Evolutionary conservation across 2,797 vertebrate genomes (phyloP).

Genomic region (Helicolenus hilgendorfi): DNA sequence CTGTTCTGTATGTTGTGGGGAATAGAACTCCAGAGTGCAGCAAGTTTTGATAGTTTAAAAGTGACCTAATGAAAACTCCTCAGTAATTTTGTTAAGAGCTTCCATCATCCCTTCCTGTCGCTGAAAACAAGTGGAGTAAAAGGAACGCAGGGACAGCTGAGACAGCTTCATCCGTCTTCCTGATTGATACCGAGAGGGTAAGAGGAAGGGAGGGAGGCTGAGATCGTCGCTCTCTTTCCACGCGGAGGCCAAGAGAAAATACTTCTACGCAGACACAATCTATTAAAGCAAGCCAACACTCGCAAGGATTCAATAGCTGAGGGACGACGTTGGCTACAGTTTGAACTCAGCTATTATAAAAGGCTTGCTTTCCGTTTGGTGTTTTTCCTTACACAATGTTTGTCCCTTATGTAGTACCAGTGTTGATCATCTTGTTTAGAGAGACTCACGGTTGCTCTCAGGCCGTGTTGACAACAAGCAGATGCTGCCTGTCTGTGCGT

Average conservation of each 20-base stretch:
- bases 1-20: neutral
- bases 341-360: conserved; percentile 6
- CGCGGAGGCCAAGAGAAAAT: conserved; percentile 31
- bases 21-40: neutral
- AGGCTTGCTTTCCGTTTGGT: conserved; percentile 5
- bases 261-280: conserved; percentile 27
- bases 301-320: conserved; percentile 11
- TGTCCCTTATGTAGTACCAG: conserved; percentile 23
- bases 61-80: conserved; percentile 50
- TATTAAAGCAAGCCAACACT: conserved; percentile 26
- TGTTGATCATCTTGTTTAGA: conserved; percentile 52
- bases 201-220: conserved; percentile 45
- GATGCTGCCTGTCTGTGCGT: conserved; percentile 12
- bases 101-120: conserved; percentile 57
- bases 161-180: conserved; percentile 72
- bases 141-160: conserved; percentile 40
- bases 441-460: conserved; percentile 41
- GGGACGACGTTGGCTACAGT: conserved; percentile 16
- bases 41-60: conserved; percentile 19
- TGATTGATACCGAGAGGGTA: conserved; percentile 64
- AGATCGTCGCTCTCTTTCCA: conserved; percentile 32
- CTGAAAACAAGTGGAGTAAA: conserved; percentile 46
- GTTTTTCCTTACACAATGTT: conserved; percentile 39
- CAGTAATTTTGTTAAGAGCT: conserved; percentile 30
- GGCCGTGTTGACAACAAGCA: conserved; percentile 48